Percentiles rank a stretch among this genome's conserved stretches.
Conservation (phyloP, 2,797 vertebrate species). For the Chiloscyllium punctatum region DNA sequence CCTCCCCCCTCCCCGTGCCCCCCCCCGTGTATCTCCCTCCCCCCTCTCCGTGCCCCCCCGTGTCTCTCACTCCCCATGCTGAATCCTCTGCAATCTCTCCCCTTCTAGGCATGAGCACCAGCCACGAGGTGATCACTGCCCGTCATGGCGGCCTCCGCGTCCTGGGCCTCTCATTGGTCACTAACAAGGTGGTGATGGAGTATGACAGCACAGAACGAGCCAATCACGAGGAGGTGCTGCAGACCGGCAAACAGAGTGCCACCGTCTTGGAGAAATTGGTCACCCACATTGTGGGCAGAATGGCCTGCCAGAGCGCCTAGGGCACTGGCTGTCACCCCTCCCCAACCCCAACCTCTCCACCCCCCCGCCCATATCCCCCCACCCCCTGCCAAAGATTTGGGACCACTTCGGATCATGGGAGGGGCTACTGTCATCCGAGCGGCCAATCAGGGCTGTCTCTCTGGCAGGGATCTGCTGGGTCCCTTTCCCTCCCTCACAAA, state of each 20-base stretch:
- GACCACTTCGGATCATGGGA: no score
- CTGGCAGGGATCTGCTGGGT: no score
- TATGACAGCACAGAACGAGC: constrained; percentile 58
- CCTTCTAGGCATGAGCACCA: constrained; percentile 74
- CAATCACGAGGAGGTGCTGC: constrained; percentile 68
- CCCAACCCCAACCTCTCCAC: neutral
- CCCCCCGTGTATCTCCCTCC: no score
- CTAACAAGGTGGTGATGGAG: constrained; percentile 67
- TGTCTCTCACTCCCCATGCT: no score
- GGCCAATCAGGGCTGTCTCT: no score
- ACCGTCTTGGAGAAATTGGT: constrained; percentile 58
- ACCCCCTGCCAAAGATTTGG: no score
- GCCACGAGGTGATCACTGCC: constrained; percentile 75
- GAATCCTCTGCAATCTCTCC: neutral
- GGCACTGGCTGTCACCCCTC: neutral
- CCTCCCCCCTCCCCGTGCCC: no score
- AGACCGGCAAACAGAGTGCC: constrained; percentile 50
- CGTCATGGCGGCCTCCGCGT: constrained; percentile 73
- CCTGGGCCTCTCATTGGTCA: constrained; percentile 76
- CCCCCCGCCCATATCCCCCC: no score
- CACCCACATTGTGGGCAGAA: constrained; percentile 48
- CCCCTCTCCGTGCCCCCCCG: no score
- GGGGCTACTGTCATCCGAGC: no score
- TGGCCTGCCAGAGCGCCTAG: neutral
- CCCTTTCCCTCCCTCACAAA: no score